phyloP scores from a whole-genome alignment of 2,888 invertebrate genomes.

The Euproctis similis region DNA sequence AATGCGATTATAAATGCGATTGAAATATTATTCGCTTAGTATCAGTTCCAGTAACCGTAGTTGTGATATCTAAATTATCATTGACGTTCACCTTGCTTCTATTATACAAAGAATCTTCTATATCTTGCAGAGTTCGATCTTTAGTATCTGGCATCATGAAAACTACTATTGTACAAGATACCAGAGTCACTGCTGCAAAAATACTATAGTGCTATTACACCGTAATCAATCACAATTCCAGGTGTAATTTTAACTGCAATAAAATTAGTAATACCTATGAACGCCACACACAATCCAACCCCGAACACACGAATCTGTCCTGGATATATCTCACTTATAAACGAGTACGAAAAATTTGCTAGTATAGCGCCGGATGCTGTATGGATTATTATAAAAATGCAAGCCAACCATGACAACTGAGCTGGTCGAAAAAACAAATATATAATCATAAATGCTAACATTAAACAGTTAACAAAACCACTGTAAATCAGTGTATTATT shows the following conservation, averaged over 20 bases:
- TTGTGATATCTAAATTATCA: too few species aligned
- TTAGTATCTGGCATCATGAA: slow-evolving; percentile 44
- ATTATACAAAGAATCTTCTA: slow-evolving; percentile 53
- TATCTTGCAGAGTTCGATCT: slow-evolving; percentile 82
- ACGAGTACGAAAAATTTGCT: slow-evolving; percentile 36
- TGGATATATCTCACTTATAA: slow-evolving; percentile 42
- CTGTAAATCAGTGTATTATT: slow-evolving; percentile 27
- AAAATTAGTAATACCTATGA: slow-evolving; percentile 32
- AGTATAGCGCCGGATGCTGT: slow-evolving; percentile 28
- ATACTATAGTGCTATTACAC: slow-evolving; percentile 28
- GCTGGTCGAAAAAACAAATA: slow-evolving; percentile 27
- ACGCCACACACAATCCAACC: slow-evolving; percentile 31
- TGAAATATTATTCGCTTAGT: too few species aligned
- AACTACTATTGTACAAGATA: slow-evolving; percentile 24
- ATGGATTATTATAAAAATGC: slow-evolving; percentile 30
- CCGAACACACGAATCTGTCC: slow-evolving; percentile 39
- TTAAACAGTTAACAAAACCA: slow-evolving; percentile 23
- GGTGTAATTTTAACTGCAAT: slow-evolving; percentile 42
- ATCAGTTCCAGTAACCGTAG: too few species aligned
- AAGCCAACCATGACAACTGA: slow-evolving; percentile 27
- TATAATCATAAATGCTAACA: slow-evolving; percentile 24
- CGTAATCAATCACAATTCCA: slow-evolving; percentile 25
- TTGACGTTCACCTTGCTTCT: too few species aligned
- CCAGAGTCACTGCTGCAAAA: slow-evolving; percentile 28
- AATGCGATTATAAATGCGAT: too few species aligned